Conservation (phyloP, 2,797 vertebrate species). For the Anguilla megastoma region DNA sequence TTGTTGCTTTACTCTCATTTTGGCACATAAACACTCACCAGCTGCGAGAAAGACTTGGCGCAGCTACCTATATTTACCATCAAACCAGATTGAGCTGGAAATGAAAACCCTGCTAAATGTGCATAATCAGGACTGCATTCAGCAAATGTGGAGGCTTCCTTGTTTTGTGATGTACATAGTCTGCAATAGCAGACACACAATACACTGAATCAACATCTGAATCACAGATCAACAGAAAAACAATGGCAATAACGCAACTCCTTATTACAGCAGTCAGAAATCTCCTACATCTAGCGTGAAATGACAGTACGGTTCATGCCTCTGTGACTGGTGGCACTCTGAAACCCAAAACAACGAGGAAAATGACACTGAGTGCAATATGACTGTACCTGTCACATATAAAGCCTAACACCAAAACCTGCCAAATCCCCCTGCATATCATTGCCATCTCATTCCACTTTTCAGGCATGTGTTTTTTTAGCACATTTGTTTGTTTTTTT, state of each 20-base stretch:
- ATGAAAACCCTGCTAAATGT: not conserved
- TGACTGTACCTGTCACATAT: not conserved
- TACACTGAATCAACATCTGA: not conserved
- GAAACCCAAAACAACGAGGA: not conserved
- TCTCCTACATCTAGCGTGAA: not conserved
- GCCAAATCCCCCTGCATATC: not conserved
- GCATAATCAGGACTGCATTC: not conserved
- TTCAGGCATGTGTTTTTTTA: not conserved
- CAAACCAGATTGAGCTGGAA: constrained; percentile 1
- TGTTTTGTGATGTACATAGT: not conserved
- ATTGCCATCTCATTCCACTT: not conserved
- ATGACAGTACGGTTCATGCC: not conserved
- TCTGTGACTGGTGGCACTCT: not conserved
- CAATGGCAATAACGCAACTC: not conserved
- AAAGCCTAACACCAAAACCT: not conserved
- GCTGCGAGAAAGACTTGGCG: not conserved
- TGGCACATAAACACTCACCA: constrained; percentile 17
- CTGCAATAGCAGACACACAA: not conserved
- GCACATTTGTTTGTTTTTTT: not conserved
- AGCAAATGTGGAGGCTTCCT: not conserved
- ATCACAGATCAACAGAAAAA: not conserved
- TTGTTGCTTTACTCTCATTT: constrained; percentile 15
- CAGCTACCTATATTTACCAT: constrained; percentile 17
- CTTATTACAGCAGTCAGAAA: not conserved
- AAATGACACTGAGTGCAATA: not conserved